A percentile compares a stretch with the other conserved stretches of the same genome.
phyloP scores from a whole-genome alignment of 2,797 vertebrate species.

The Pipistrellus pygmaeus region DNA sequence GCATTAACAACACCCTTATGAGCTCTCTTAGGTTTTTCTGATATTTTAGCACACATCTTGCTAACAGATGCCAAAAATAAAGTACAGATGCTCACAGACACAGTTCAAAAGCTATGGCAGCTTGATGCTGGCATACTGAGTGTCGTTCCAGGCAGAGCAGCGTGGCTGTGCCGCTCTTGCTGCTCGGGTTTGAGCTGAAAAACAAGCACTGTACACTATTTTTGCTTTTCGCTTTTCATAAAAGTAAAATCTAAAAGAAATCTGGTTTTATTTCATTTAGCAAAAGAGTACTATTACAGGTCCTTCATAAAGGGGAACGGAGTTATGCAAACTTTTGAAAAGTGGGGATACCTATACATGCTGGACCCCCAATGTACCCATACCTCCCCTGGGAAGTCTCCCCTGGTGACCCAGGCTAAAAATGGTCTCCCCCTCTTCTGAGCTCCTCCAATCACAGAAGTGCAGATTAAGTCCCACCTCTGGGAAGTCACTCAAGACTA shows the following conservation, averaged over 20 bases:
- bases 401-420: not conserved
- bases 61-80: not conserved
- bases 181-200: not conserved
- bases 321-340: not conserved
- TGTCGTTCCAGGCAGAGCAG: not conserved
- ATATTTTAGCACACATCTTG: not conserved
- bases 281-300: not conserved
- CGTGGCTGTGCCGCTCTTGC: not conserved
- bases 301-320: not conserved
- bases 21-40: not conserved
- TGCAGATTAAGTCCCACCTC: conserved; percentile 4
- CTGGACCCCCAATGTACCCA: not conserved
- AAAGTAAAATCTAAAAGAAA: not conserved
- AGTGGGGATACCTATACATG: not conserved
- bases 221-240: not conserved
- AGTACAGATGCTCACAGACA: not conserved
- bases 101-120: not conserved
- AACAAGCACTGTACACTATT: not conserved
- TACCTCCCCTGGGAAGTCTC: not conserved
- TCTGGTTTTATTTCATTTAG: not conserved
- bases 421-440: not conserved
- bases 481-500: not conserved
- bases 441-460: not conserved
- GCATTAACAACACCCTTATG: not conserved
- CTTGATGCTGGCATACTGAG: not conserved